Evolutionary conservation across 2,888 invertebrate genomes (phyloP).

Genomic region (Hypomecis punctinalis): DNA sequence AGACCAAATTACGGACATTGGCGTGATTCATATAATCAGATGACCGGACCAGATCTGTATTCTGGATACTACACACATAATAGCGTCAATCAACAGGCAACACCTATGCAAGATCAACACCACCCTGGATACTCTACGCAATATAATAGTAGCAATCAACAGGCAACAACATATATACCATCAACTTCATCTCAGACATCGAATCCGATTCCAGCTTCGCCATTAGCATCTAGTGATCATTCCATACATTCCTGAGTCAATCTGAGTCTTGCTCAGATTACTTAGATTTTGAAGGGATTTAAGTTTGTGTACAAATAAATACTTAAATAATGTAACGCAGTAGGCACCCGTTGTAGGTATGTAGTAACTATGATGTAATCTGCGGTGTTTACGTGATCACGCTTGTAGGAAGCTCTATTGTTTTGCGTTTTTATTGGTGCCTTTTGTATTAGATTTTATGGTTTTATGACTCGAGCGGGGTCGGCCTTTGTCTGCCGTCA

Average conservation of each 20-base stretch:
- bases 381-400: too few species aligned
- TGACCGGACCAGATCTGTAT: constrained; percentile 48
- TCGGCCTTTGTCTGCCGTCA: too few species aligned
- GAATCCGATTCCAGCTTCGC: constrained; percentile 40
- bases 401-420: too few species aligned
- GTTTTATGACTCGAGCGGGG: too few species aligned
- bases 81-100: constrained; percentile 43
- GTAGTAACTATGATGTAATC: too few species aligned
- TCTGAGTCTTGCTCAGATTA: constrained; percentile 46
- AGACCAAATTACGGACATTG: constrained; percentile 50
- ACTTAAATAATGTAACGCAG: too few species aligned
- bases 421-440: too few species aligned
- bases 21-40: constrained; percentile 46
- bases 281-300: constrained; percentile 48
- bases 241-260: constrained; percentile 45
- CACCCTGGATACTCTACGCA: constrained; percentile 47
- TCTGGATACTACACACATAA: constrained; percentile 47
- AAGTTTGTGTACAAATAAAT: constrained; percentile 49
- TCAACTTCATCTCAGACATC: constrained; percentile 44
- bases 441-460: too few species aligned
- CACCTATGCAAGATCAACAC: constrained; percentile 48
- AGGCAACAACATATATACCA: constrained; percentile 44
- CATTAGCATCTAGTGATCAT: constrained; percentile 46
- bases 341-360: too few species aligned
- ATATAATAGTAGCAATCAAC: constrained; percentile 40